Percentiles rank a stretch among this genome's conserved stretches.
Evolutionary conservation across 2,888 invertebrate species (phyloP).

Genomic region (Nasonovia ribisnigri): DNA sequence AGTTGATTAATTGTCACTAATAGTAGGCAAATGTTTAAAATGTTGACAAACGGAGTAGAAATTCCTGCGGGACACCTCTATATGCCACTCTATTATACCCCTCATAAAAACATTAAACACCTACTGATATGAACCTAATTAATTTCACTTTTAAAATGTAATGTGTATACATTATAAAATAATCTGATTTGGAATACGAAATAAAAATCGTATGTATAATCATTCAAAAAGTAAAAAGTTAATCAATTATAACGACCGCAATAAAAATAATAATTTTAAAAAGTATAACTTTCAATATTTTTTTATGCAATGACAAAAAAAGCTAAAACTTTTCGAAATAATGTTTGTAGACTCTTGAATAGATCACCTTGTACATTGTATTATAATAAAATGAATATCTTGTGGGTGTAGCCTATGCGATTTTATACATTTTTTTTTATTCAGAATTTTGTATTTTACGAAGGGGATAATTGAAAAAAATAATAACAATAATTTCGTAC

Average conservation of each 20-base stretch:
- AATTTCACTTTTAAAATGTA: neutral
- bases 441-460: neutral
- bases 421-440: neutral
- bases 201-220: neutral
- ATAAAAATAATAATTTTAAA: neutral
- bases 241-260: neutral
- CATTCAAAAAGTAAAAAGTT: neutral
- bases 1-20: neutral
- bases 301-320: neutral
- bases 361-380: neutral
- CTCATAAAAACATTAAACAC: neutral
- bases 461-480: neutral
- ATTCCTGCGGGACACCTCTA: no score
- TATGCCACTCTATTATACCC: no score
- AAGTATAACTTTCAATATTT: neutral
- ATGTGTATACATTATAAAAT: neutral
- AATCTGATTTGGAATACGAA: neutral
- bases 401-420: neutral
- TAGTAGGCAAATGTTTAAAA: neutral
- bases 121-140: neutral
- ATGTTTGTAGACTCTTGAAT: neutral
- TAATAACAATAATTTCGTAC: neutral
- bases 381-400: neutral
- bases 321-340: neutral
- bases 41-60: neutral